Evolutionary conservation across 2,113 vertebrate species (phyloP), one percentile per base, ranked within the genome.

Genomic region (Melospiza melodia): DNA sequence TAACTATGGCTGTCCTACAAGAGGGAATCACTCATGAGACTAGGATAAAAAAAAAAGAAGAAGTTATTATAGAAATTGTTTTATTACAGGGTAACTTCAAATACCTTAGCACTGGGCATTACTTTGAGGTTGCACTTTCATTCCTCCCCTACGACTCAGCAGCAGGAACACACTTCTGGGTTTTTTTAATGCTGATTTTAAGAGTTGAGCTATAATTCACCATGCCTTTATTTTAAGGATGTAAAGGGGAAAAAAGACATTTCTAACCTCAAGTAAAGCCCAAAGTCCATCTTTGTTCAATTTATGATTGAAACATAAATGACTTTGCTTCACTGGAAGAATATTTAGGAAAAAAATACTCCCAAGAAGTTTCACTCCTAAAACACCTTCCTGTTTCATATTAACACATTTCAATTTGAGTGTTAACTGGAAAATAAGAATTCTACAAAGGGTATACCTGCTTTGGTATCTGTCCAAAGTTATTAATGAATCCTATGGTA

Each of bases 401-500:
- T 14, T 11, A 55, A 84, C 14, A 30, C 21, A 35, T 62, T 68
- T 66, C 20, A 92, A 57, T 68, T 55, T 2, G 8, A 61, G 21
- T 17, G 25, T 28, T 30, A 79, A 35, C 17, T 63, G 48, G n/a
- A 54, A 88, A 90, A 23, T 19, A 66, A 48, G 31, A 86, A 48
- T 74, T 52, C 51, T 43, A 48, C 0, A 0, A 78, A n/a, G 15
- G 22, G 11, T 31, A 54, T 95, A 99, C 99, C 99, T 99, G 99
- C 97, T 99, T 99, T 90, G 99, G 99, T 97, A 99, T 99, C 96
- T 99, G 99, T 69, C 99, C 99, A 15, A 99, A 99, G 98, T 99
- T 99, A 97, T 99, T 99, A 97, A 99, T 99, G 97, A 99, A 99
- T 74, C 99, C 99, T 67, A 99, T 99, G 92, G 99, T 99, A 94